Percentiles rank a stretch among this genome's conserved stretches.
Conservation (phyloP, 2,797 vertebrate species). For the Sebastes oblongus region DNA sequence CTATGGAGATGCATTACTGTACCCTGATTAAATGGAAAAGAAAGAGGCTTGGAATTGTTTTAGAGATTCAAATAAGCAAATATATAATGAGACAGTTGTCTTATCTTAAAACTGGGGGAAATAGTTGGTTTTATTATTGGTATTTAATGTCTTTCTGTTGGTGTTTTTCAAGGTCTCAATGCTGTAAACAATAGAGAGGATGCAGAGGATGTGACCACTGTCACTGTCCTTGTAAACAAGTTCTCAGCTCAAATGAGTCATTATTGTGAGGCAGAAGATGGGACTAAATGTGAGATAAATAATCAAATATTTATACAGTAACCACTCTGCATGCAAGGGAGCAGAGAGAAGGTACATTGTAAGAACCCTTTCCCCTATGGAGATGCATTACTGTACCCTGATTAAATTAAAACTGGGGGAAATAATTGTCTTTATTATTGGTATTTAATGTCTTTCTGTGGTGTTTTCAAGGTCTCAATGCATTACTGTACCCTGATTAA, state of each 20-base stretch:
- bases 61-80: not conserved
- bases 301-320: conserved; percentile 64
- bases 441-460: not conserved
- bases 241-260: conserved; percentile 39
- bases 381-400: no score
- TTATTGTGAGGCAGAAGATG: conserved; percentile 7
- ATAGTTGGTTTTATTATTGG: not conserved
- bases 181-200: conserved; percentile 7
- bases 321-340: conserved; percentile 44
- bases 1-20: conserved; percentile 29
- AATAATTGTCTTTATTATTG: not conserved
- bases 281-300: conserved; percentile 20
- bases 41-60: not conserved
- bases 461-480: not conserved
- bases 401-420: not conserved
- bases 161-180: not conserved
- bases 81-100: not conserved
- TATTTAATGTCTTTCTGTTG: not conserved
- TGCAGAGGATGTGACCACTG: not conserved
- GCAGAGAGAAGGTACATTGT: not conserved
- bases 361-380: no score
- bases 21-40: not conserved
- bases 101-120: not conserved
- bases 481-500: conserved; percentile 11
- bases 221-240: conserved; percentile 3